These are phyloP conservation scores for Latrodectus elegans DNA, from an alignment of 2,888 invertebrate species.

Conservation along the genomic window DNA sequence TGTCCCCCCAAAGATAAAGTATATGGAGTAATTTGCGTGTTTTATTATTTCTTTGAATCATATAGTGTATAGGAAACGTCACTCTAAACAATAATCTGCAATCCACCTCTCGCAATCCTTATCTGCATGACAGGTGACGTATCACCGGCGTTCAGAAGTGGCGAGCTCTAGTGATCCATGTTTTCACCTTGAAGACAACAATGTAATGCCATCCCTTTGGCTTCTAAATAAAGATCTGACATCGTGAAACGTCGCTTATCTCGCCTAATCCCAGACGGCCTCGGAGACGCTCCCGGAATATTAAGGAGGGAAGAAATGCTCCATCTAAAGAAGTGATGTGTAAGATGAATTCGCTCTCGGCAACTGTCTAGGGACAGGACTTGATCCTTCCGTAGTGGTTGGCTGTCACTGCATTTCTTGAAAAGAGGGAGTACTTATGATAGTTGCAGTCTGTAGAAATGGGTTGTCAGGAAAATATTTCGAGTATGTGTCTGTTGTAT, in stretches of 20 bases:
- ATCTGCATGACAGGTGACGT: conserved; percentile 35
- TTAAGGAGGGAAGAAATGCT: conserved; percentile 39
- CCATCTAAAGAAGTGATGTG: conserved; percentile 17
- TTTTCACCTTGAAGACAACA: conserved; percentile 66
- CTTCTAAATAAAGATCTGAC: conserved; percentile 63
- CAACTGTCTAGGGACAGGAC: background rate
- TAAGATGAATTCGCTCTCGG: conserved; percentile 33
- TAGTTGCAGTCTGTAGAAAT: too few relatives aligned
- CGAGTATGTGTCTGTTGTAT: too few relatives aligned
- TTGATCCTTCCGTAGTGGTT: background rate
- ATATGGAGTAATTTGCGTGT: too few relatives aligned
- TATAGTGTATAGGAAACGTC: background rate
- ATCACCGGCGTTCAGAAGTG: conserved; percentile 51
- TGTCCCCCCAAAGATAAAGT: too few relatives aligned
- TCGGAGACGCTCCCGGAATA: conserved; percentile 35
- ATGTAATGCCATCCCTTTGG: conserved; percentile 52
- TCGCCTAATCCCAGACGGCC: conserved; percentile 53
- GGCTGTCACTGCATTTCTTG: background rate
- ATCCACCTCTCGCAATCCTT: conserved; percentile 8
- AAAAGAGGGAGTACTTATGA: background rate
- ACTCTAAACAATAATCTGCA: conserved; percentile 9
- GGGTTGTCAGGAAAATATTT: too few relatives aligned
- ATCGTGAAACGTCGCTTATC: conserved; percentile 58
- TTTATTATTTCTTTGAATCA: background rate
- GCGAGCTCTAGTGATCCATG: conserved; percentile 61